phyloP scores from a whole-genome alignment of 2,888 invertebrate species.

The Hirtodrosophila trivittata region DNA sequence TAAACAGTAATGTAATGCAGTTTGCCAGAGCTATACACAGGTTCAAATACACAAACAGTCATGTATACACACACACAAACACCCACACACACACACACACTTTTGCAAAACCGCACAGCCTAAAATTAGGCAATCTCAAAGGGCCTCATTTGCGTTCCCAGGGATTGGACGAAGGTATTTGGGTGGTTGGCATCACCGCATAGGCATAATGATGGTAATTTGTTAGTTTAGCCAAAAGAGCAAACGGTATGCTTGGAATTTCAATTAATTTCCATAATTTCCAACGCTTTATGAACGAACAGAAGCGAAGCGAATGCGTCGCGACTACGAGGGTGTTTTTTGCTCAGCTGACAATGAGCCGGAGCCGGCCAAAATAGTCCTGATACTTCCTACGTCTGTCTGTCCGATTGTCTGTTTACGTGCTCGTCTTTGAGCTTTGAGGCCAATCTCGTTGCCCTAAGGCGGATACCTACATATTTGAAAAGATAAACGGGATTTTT shows the following conservation, averaged over 20 bases:
- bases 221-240: slow-evolving; percentile 82
- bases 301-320: slow-evolving; percentile 44
- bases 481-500: slow-evolving; percentile 21
- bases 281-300: slow-evolving; percentile 75
- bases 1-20: slow-evolving; percentile 49
- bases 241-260: slow-evolving; percentile 83
- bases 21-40: slow-evolving; percentile 18
- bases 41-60: neutral
- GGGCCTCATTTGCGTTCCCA: slow-evolving; percentile 46
- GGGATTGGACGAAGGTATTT: neutral
- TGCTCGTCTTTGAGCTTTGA: slow-evolving; percentile 6
- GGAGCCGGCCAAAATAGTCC: slow-evolving; percentile 5
- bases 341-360: slow-evolving; percentile 29
- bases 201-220: slow-evolving; percentile 82
- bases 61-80: slow-evolving; percentile 3
- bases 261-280: slow-evolving; percentile 84
- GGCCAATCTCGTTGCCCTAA: neutral
- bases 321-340: slow-evolving; percentile 52
- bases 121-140: slow-evolving; percentile 65
- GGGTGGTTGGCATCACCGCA: slow-evolving; percentile 36
- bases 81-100: slow-evolving; percentile 6
- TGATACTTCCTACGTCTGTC: neutral
- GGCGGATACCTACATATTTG: neutral
- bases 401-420: slow-evolving; percentile 1
- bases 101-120: slow-evolving; percentile 40